phyloP scores from a whole-genome alignment of 2,113 vertebrate genomes.

The Neotoma lepida region DNA sequence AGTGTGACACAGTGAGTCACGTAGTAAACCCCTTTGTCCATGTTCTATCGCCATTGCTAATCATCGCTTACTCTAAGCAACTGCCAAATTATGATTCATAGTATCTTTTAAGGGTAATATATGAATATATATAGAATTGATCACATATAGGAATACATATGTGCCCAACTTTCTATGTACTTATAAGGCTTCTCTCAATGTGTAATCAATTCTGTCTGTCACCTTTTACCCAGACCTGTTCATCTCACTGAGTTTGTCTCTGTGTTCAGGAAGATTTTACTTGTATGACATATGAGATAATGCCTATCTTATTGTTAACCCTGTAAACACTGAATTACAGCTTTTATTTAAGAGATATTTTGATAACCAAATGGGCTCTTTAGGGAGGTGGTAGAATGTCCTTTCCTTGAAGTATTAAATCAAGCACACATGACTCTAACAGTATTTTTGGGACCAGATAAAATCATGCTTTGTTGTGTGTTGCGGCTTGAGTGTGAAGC shows the following conservation, averaged over 20 bases:
- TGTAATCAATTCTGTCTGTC: background rate
- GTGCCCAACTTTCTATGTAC: background rate
- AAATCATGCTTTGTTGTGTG: background rate
- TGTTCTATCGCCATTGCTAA: background rate
- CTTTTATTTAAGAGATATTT: background rate
- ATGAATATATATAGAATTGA: background rate
- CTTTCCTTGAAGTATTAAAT: slow-evolving; percentile 5
- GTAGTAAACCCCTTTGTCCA: background rate
- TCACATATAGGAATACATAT: background rate
- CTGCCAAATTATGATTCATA: slow-evolving; percentile 30
- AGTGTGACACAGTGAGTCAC: background rate
- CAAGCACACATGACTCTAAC: background rate
- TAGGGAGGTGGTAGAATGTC: background rate
- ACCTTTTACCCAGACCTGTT: background rate
- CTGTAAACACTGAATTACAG: background rate
- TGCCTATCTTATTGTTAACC: background rate
- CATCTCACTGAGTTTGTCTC: background rate
- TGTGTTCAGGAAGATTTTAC: background rate
- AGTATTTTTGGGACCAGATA: background rate
- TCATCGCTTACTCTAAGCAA: background rate
- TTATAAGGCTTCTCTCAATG: background rate
- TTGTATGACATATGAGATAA: background rate
- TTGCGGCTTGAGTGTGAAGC: background rate
- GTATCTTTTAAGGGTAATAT: background rate
- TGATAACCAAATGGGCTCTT: background rate